Conservation (phyloP, 2,113 vertebrate species). For the Carassius carassius region DNA sequence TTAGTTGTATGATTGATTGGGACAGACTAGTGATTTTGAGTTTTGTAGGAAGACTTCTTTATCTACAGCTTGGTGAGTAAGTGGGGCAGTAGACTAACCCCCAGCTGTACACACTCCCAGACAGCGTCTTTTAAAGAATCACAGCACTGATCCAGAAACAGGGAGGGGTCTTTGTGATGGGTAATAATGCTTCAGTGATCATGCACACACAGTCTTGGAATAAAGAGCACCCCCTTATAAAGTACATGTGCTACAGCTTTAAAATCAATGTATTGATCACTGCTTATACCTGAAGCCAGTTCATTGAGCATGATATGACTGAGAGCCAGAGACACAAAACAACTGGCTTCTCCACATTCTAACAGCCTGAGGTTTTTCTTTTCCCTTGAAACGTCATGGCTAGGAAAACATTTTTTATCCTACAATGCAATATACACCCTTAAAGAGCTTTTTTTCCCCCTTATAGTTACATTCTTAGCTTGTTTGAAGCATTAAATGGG, state of each 20-base stretch:
- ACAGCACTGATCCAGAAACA: neutral
- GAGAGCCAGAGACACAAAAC: neutral
- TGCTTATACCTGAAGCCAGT: slow-evolving; percentile 59
- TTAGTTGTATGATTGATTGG: slow-evolving; percentile 19
- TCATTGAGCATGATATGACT: slow-evolving; percentile 46
- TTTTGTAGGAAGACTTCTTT: slow-evolving; percentile 51
- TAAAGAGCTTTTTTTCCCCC: neutral
- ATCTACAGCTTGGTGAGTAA: slow-evolving; percentile 53
- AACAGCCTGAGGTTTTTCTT: neutral
- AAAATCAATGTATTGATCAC: slow-evolving; percentile 66
- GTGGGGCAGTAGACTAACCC: slow-evolving; percentile 37
- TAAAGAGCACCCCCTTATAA: slow-evolving; percentile 34
- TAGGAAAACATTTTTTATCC: neutral
- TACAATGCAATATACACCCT: neutral
- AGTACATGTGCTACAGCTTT: slow-evolving; percentile 53
- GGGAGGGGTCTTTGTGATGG: neutral
- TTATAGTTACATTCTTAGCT: neutral
- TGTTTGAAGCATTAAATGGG: neutral
- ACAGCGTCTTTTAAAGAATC: neutral
- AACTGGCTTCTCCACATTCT: neutral
- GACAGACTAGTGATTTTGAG: slow-evolving; percentile 14
- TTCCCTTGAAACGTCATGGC: neutral
- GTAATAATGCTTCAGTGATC: slow-evolving; percentile 17
- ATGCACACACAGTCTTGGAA: slow-evolving; percentile 44
- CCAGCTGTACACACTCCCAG: slow-evolving; percentile 50